phyloP scores from a whole-genome alignment of 2,888 invertebrate species.

The Ellobium chinense region DNA sequence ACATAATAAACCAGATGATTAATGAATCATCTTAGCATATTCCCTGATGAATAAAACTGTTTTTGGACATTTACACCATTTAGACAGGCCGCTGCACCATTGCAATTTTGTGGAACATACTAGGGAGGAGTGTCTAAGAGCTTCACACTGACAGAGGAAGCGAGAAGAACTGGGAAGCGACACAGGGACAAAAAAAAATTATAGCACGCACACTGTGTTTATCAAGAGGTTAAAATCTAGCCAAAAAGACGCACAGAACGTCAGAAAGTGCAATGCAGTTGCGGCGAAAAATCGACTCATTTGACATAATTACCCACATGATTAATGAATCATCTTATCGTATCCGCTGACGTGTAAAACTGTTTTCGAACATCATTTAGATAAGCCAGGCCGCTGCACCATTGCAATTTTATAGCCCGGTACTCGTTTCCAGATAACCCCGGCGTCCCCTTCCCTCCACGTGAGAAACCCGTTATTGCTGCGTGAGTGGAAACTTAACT shows the following conservation, averaged over 20 bases:
- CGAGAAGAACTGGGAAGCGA: too few relatives aligned
- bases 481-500: not conserved
- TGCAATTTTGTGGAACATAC: too few relatives aligned
- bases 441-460: not conserved
- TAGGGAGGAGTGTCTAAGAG: too few relatives aligned
- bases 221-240: too few relatives aligned
- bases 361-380: conserved; percentile 19
- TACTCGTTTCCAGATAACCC: conserved; percentile 8
- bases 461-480: not conserved
- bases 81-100: too few relatives aligned
- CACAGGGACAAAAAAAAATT: too few relatives aligned
- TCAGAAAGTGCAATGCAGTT: not conserved
- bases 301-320: not conserved
- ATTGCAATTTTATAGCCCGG: conserved; percentile 4
- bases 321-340: conserved; percentile 12
- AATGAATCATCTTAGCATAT: too few relatives aligned
- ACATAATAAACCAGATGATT: too few relatives aligned
- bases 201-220: too few relatives aligned
- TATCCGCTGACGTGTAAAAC: conserved; percentile 8
- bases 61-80: too few relatives aligned
- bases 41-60: too few relatives aligned
- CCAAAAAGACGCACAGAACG: not conserved
- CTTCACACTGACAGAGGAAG: too few relatives aligned
- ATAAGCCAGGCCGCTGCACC: conserved; percentile 2
- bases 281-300: not conserved